These are phyloP conservation scores for Scartelaos histophorus DNA, from an alignment of 2,113 vertebrate species.

Conservation along the genomic window DNA sequence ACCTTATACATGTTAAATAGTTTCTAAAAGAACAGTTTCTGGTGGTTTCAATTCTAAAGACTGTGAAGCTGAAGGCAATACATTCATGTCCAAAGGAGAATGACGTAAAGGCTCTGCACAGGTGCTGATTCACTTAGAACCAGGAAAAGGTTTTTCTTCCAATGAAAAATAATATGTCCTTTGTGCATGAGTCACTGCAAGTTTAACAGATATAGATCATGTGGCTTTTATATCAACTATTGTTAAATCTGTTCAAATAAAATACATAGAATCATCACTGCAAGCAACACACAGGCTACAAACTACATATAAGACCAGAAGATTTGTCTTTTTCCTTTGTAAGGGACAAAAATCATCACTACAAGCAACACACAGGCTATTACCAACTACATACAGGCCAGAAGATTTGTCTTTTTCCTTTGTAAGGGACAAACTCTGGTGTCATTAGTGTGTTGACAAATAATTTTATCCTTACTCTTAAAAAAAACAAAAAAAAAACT, in stretches of 20 bases:
- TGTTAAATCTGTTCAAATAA: background rate
- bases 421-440: too few relatives aligned
- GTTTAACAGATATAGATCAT: background rate
- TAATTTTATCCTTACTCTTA: too few relatives aligned
- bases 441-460: too few relatives aligned
- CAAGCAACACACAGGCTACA: background rate
- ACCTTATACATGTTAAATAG: conserved; percentile 7
- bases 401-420: background rate
- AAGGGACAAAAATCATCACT: background rate
- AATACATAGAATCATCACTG: background rate
- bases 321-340: too few relatives aligned
- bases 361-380: background rate
- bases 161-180: conserved; percentile 10
- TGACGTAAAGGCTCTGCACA: background rate
- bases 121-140: background rate
- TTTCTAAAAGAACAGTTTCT: conserved; percentile 17
- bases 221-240: background rate
- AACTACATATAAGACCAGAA: background rate
- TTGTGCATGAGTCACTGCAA: background rate
- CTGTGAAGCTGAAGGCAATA: conserved; percentile 4
- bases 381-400: background rate
- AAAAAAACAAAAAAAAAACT: too few relatives aligned
- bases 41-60: conserved; percentile 9
- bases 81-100: conserved; percentile 2
- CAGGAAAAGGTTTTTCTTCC: background rate